Evolutionary conservation across 2,113 vertebrate species (phyloP).

Genomic region (Phyllopteryx taeniolatus): DNA sequence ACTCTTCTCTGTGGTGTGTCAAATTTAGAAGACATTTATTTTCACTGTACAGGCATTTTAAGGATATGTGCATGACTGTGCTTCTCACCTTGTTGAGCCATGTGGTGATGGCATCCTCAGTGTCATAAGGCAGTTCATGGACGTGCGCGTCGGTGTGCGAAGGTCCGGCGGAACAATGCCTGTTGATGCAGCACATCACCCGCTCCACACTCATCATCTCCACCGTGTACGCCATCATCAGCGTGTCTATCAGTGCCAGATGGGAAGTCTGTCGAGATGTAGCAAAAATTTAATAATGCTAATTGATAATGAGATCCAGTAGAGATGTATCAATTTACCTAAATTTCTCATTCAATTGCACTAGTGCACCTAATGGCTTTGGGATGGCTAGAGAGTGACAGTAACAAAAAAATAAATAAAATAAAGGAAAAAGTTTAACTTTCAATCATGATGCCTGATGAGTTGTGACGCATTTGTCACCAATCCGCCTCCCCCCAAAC

Average conservation of each 20-base stretch:
- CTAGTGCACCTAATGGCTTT: not conserved
- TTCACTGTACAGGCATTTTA: not conserved
- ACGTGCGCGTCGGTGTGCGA: constrained; percentile 35
- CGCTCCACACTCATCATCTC: constrained; percentile 97
- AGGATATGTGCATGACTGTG: not conserved
- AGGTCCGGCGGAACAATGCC: constrained; percentile 79
- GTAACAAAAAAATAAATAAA: no score
- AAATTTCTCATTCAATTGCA: not conserved
- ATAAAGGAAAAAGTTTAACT: no score
- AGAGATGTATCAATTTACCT: not conserved
- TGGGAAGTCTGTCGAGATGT: constrained; percentile 82
- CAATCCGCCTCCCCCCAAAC: no score
- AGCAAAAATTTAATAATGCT: not conserved
- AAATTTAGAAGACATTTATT: no score
- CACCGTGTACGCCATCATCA: constrained; percentile 98
- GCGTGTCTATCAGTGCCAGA: constrained; percentile 90
- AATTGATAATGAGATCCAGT: not conserved
- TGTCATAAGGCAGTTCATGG: constrained; percentile 90
- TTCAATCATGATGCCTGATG: no score
- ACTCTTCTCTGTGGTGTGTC: no score
- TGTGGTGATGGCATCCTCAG: constrained; percentile 90
- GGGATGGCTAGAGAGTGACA: no score
- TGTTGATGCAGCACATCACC: constrained; percentile 85
- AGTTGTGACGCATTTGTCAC: no score
- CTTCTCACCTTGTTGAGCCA: constrained; percentile 94